Base-by-base conservation (phyloP, 92 coral and sea anemone genomes). In the Porites lobata region DNA sequence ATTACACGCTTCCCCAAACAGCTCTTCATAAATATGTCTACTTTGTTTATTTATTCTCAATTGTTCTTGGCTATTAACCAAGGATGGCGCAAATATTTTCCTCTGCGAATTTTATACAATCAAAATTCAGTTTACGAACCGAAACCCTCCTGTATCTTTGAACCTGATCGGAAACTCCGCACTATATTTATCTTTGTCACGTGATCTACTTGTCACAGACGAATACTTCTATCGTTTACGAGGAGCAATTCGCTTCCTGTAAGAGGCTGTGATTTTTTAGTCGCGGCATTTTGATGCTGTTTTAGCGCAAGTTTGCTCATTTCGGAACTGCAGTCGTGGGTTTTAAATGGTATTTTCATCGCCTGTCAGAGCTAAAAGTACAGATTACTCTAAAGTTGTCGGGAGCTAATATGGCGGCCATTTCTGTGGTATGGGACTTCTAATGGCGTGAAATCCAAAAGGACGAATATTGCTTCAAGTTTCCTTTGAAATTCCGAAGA, bases 161-260 rank as follows among this genome's bases (percentile, higher is more conserved):
- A 26, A 70, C 85, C 75, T 65, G 18, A 15, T 11, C 9, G 18
- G 7, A 20, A 56, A 56, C 61, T 56, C 15, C 61, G 18, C 18
- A 7, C 78, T 57, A 50, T 65, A 69, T 82, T 82, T 82, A 82
- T 22, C 14, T 54, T 10, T 51, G 65, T 84, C 87, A 84, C 87
- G 87, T 84, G 87, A 84, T 32, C 26, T 9, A 72, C 32, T 61
- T 73, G 87, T 84, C 87, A 84, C 87, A 65, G 81, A 12, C 80
- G 74, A 85, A 85, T 85, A 85, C 83, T 76, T 85, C 53, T 21
- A 77, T 52, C 89, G 89, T 85, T 85, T 67, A 9, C 21, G 62
- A 59, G 12, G 15, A 67, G 64, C 66, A 10, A 6, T 20, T 51
- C 50, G 82, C 72, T 85, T 85, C 89, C 89, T 85, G 89, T 78